Evolutionary conservation across 2,888 invertebrate genomes (phyloP).

Genomic region (Noctua pronuba): DNA sequence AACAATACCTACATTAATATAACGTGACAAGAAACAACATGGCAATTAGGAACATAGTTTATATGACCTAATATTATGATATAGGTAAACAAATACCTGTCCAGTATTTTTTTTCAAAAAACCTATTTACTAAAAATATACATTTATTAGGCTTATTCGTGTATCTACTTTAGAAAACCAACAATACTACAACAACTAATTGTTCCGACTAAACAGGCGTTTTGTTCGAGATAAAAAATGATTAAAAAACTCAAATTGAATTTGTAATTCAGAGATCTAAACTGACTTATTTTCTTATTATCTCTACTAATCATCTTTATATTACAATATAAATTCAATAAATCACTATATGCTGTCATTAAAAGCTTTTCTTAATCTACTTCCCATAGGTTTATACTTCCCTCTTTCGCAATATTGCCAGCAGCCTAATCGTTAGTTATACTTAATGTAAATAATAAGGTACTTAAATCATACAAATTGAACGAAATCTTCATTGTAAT

Average conservation of each 20-base stretch:
- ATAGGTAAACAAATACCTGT: not conserved
- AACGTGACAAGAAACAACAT: constrained; percentile 61
- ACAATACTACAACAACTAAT: not conserved
- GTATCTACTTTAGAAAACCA: not conserved
- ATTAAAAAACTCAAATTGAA: not conserved
- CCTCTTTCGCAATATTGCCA: constrained; percentile 15
- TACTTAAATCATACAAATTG: too few relatives aligned
- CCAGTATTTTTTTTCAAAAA: not conserved
- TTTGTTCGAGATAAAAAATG: not conserved
- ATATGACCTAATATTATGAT: constrained; percentile 20
- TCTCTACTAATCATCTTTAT: not conserved
- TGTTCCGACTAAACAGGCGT: constrained; percentile 2
- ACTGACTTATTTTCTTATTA: constrained; percentile 6
- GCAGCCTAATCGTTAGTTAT: not conserved
- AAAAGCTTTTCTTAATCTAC: constrained; percentile 17
- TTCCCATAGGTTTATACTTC: not conserved
- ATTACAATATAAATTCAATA: constrained; percentile 24
- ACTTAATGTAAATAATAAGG: not conserved
- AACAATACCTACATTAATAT: constrained; percentile 20
- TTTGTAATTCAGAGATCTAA: constrained; percentile 3
- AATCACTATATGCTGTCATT: constrained; percentile 35
- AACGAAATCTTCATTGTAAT: not conserved
- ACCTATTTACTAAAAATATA: not conserved
- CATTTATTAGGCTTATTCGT: not conserved
- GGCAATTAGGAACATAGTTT: constrained; percentile 59